Conservation (phyloP, 2,113 vertebrate species). For the Aptenodytes patagonicus region DNA sequence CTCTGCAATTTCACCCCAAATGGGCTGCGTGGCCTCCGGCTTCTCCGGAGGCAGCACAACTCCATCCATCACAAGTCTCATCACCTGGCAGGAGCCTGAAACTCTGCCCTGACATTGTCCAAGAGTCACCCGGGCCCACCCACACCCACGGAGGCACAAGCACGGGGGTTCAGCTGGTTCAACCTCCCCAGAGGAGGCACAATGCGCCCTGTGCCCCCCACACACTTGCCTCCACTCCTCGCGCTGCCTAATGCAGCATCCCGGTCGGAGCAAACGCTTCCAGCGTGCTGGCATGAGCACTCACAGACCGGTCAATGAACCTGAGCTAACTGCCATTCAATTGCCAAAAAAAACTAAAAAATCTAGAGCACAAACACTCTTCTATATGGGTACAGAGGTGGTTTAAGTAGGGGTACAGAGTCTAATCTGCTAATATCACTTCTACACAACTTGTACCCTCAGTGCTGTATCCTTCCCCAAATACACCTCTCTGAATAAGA, state of each 20-base stretch:
- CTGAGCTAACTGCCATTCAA: background rate
- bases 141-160: background rate
- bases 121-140: fast-evolving
- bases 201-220: background rate
- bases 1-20: background rate
- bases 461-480: fast-evolving
- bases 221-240: background rate
- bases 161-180: background rate
- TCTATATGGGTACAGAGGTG: background rate
- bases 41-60: background rate
- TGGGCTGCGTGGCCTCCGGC: fast-evolving
- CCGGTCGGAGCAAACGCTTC: background rate
- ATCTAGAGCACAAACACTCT: too few species aligned
- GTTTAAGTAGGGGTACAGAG: background rate
- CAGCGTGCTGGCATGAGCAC: fast-evolving
- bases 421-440: background rate
- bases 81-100: background rate
- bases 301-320: background rate
- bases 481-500: background rate
- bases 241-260: background rate
- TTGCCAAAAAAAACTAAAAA: background rate
- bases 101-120: background rate
- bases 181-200: background rate
- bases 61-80: background rate
- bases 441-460: background rate